Percentiles rank a stretch among this genome's conserved stretches.
phyloP scores from a whole-genome alignment of 1,140 invertebrate species.

The Carcinoscorpius rotundicauda region DNA sequence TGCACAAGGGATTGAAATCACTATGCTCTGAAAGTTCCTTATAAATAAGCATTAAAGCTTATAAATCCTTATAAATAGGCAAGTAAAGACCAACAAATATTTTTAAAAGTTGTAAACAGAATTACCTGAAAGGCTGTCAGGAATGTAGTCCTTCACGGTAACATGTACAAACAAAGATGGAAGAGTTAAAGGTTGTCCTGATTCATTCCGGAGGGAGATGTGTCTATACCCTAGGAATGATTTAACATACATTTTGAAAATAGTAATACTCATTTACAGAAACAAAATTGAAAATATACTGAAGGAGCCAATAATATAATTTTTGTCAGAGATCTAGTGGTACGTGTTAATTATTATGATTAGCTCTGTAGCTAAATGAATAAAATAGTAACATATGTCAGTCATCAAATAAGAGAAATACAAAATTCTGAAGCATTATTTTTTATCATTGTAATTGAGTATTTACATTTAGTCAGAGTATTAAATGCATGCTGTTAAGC shows the following conservation, averaged over 20 bases:
- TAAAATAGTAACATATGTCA: too few species aligned
- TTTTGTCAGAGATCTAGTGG: background rate
- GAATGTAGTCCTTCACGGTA: constrained; percentile 92
- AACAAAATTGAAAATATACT: too few species aligned
- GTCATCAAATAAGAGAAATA: too few species aligned
- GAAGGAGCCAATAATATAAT: too few species aligned
- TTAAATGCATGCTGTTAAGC: too few species aligned
- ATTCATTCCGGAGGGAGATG: constrained; percentile 54
- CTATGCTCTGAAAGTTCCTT: background rate
- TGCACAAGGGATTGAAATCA: background rate
- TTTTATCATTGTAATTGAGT: too few species aligned
- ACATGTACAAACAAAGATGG: constrained; percentile 88
- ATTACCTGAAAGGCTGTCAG: constrained; percentile 60
- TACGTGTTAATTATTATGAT: background rate
- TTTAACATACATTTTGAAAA: background rate
- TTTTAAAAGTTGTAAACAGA: too few species aligned
- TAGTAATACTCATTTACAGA: background rate
- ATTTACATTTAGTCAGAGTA: too few species aligned
- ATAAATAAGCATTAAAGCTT: background rate
- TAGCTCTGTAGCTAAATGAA: background rate
- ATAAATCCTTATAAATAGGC: background rate
- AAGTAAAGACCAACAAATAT: background rate
- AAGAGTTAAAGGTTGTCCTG: constrained; percentile 81
- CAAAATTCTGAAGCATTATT: too few species aligned
- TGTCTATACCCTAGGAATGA: constrained; percentile 38